A percentile compares a stretch with the other conserved stretches of the same genome.
These are phyloP conservation scores for Serinus canaria DNA, from an alignment of 2,113 vertebrate genomes.

Conservation along the genomic window DNA sequence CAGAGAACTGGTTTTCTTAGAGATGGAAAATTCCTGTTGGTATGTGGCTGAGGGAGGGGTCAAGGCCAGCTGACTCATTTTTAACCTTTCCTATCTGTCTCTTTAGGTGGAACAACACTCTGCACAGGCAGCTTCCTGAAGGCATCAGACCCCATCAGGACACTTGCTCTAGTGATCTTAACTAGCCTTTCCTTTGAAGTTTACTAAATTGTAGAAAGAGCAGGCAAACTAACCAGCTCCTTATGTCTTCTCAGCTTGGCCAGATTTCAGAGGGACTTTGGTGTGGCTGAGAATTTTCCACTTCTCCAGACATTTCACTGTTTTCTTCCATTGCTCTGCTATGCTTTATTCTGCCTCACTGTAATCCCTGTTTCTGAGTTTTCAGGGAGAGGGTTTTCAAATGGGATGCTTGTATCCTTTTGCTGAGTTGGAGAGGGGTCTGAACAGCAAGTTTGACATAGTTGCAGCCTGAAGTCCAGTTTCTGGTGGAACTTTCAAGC, in stretches of 20 bases:
- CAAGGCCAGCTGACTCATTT: background rate
- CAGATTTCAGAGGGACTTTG: background rate
- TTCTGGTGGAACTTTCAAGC: background rate
- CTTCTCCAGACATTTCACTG: background rate
- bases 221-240: background rate
- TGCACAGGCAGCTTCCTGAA: accelerated
- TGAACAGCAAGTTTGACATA: background rate
- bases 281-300: background rate
- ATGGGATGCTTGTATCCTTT: background rate
- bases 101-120: background rate
- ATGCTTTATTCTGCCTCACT: background rate
- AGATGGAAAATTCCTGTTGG: background rate
- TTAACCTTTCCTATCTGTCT: background rate
- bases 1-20: background rate
- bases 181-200: background rate
- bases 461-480: background rate
- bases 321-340: background rate
- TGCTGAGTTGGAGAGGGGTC: background rate
- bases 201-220: background rate
- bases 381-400: background rate
- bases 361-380: background rate
- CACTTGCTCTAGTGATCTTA: background rate
- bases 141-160: background rate
- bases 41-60: background rate
- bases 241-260: background rate